Conservation (phyloP, 2,888 invertebrate species). For the Diaphora mendica region DNA sequence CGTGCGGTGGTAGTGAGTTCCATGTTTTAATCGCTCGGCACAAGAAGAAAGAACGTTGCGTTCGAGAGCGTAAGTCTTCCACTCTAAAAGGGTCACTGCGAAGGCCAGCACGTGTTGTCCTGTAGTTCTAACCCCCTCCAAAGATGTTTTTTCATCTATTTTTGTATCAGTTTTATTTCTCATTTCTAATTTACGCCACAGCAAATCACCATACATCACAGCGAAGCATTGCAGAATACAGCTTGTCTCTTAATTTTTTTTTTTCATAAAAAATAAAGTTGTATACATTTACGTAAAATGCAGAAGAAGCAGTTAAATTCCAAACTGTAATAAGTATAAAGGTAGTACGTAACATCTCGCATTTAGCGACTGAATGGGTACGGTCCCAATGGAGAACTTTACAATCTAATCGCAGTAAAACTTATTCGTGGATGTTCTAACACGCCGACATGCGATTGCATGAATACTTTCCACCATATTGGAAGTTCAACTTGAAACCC, state of each 20-base stretch:
- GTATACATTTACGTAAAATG: background rate
- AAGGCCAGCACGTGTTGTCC: too few relatives aligned
- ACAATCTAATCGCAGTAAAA: conserved; percentile 75
- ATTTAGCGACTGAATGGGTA: conserved; percentile 37
- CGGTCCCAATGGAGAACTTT: conserved; percentile 62
- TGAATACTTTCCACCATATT: conserved; percentile 81
- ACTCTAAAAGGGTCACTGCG: too few relatives aligned
- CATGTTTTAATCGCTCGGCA: too few relatives aligned
- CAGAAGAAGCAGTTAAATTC: background rate
- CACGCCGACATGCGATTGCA: conserved; percentile 75
- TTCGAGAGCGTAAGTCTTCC: too few relatives aligned
- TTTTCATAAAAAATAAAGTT: background rate
- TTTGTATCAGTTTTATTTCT: too few relatives aligned
- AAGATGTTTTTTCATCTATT: too few relatives aligned
- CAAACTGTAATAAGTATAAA: background rate
- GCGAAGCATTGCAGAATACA: too few relatives aligned
- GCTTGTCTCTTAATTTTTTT: background rate
- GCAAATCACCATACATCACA: too few relatives aligned
- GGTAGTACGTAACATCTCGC: conserved; percentile 10
- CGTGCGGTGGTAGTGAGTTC: too few relatives aligned
- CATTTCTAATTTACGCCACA: too few relatives aligned
- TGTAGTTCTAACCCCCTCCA: too few relatives aligned
- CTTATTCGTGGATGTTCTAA: conserved; percentile 72
- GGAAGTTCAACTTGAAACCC: conserved; percentile 78
- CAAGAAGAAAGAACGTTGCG: too few relatives aligned